Conservation (phyloP, 1,140 invertebrate genomes). For the Arion vulgaris region DNA sequence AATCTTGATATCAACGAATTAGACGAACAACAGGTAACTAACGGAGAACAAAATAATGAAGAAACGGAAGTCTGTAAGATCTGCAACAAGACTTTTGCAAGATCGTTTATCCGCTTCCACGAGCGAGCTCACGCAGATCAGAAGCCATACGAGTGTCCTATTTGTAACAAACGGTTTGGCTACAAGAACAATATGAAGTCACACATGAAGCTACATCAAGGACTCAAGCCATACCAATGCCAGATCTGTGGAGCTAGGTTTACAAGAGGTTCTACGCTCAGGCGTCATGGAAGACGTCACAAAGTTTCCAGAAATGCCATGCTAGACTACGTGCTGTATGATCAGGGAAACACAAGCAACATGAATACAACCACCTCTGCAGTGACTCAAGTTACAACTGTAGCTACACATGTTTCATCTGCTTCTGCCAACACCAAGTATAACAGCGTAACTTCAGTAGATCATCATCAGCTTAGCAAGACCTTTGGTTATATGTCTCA, state of each 20-base stretch:
- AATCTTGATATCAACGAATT: slow-evolving; percentile 9
- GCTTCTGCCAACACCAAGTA: slow-evolving; percentile 14
- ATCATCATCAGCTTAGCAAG: background rate
- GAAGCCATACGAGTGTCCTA: slow-evolving; percentile 76
- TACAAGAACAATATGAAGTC: slow-evolving; percentile 76
- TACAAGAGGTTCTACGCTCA: slow-evolving; percentile 63
- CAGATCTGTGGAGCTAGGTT: slow-evolving; percentile 74
- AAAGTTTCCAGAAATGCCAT: slow-evolving; percentile 61
- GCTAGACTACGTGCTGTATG: slow-evolving; percentile 61
- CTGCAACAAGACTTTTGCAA: slow-evolving; percentile 63
- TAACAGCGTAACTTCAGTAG: background rate
- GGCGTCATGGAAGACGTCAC: slow-evolving; percentile 64
- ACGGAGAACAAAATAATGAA: slow-evolving; percentile 7
- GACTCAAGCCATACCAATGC: slow-evolving; percentile 76
- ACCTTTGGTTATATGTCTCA: background rate
- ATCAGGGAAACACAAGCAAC: slow-evolving; percentile 27
- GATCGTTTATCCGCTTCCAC: slow-evolving; percentile 63
- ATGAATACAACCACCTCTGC: background rate
- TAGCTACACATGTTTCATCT: background rate
- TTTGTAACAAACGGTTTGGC: slow-evolving; percentile 78
- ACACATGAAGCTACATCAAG: slow-evolving; percentile 75
- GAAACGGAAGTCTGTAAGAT: slow-evolving; percentile 62
- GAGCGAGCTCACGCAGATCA: slow-evolving; percentile 75
- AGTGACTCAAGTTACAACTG: background rate
- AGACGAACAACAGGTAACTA: background rate